These are phyloP conservation scores for Drosophila colorata DNA, from an alignment of 2,888 invertebrate genomes.

Conservation along the genomic window DNA sequence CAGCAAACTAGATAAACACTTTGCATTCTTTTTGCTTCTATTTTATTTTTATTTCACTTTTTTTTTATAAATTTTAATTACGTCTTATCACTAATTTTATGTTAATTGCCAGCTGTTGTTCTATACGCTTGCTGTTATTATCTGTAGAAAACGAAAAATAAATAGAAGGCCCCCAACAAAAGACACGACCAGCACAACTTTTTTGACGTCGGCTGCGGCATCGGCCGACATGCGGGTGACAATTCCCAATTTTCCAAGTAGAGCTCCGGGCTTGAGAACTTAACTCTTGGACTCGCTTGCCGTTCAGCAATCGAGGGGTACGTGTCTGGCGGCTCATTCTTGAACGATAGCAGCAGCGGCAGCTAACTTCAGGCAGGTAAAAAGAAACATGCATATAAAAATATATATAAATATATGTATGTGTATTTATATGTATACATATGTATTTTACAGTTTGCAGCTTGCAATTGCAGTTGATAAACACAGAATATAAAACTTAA, in stretches of 20 bases:
- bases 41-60: conserved; percentile 12
- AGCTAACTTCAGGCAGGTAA: too few species aligned
- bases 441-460: conserved; percentile 22
- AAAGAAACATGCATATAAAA: conserved; percentile 1
- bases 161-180: conserved; percentile 34
- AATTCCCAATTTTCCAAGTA: conserved; percentile 52
- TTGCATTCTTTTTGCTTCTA: conserved; percentile 36
- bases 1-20: conserved; percentile 60
- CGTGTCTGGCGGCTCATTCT: conserved; percentile 59
- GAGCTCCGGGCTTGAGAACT: conserved; percentile 31
- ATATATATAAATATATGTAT: conserved; percentile 1
- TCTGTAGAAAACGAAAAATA: conserved; percentile 32
- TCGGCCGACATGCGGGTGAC: conserved; percentile 63
- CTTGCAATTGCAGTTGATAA: conserved; percentile 53
- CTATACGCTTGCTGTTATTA: conserved; percentile 32
- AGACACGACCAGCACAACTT: conserved; percentile 61
- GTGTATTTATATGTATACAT: conserved; percentile 11
- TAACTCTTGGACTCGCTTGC: conserved; percentile 19
- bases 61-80: conserved; percentile 71
- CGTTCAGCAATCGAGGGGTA: conserved; percentile 52
- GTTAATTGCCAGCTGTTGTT: conserved; percentile 79
- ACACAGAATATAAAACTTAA: conserved; percentile 27
- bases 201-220: conserved; percentile 2
- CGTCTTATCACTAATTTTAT: conserved; percentile 81
- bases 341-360: conserved; percentile 23